Evolutionary conservation across 2,888 invertebrate genomes (phyloP), one percentile per base, ranked within the genome.

Genomic region (Lepetodrilus schrolli): DNA sequence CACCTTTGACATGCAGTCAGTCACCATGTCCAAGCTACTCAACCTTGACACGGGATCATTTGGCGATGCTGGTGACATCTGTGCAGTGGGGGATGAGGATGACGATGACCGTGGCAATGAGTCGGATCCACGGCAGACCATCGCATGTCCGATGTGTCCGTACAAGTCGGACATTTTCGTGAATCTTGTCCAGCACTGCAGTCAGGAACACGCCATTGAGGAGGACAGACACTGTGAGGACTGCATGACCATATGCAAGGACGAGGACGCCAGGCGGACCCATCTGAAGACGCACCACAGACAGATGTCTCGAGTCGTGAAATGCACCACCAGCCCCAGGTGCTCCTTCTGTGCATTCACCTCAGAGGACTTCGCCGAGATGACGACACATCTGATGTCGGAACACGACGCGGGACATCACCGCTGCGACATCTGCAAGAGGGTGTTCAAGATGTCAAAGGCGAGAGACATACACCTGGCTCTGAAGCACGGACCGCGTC

Each of bases 381-480:
- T 74, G 0, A 70, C 68, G 17, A 47, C 43, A 23, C 68, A 68
- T 8, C 13, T 68, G 1, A 68, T 68, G 10, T 23, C 17, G 4
- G 43, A 47, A n/a, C 68, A 68, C 30, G 17, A 47, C 7, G 26
- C 8, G 21, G 68, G 47, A 13, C 47, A 26, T 47, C 23, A 47
- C n/a, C 47, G 68, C 4, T 68, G 68, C 47, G 68, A 68, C 47
- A 47, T 68, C 47, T 68, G 68, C 26, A 47, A 68, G 17, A 23
- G 38, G 1, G 43, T 23, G 47, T 68, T 68, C 68, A 68, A 30
- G 21, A 21, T 47, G 68, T 23, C 23, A 23, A 68, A 68, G 30
- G 1, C 68, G n/a, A 21, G 21, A 10, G 43, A 68, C 37, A 43
- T 43, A 4, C 68, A 68, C 47, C 30, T 68, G 13, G 10, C 38